Conservation (phyloP, 2,797 vertebrate species). For the Macroramphosus scolopax region DNA sequence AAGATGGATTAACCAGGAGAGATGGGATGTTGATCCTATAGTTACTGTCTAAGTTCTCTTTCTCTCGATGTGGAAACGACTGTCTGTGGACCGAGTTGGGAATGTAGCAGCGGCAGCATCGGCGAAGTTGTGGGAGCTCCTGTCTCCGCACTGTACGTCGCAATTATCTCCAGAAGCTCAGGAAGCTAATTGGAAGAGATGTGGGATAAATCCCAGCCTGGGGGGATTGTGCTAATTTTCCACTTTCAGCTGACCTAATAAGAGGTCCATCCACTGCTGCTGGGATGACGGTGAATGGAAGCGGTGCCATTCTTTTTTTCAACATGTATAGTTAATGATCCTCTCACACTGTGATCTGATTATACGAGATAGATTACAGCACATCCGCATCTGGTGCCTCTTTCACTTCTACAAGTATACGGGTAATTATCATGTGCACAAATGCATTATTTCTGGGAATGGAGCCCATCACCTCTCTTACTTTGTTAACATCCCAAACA, state of each 20-base stretch:
- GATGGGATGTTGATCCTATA: slow-evolving; percentile 65
- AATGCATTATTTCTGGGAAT: slow-evolving; percentile 66
- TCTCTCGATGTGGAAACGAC: slow-evolving; percentile 32
- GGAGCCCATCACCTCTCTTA: slow-evolving; percentile 55
- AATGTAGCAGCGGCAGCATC: slow-evolving; percentile 32
- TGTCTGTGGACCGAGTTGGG: slow-evolving; percentile 41
- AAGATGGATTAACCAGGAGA: slow-evolving; percentile 69
- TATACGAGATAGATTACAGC: slow-evolving; percentile 38
- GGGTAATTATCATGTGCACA: slow-evolving; percentile 43
- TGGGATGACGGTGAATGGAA: slow-evolving; percentile 33
- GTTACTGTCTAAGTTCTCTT: slow-evolving; percentile 42
- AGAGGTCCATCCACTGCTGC: slow-evolving; percentile 62
- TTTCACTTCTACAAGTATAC: slow-evolving; percentile 40
- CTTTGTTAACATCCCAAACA: slow-evolving; percentile 61
- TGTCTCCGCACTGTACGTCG: slow-evolving; percentile 60
- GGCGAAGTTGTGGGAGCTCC: slow-evolving; percentile 53
- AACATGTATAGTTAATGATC: slow-evolving; percentile 51
- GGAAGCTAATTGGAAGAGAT: slow-evolving; percentile 79
- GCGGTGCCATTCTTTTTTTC: slow-evolving; percentile 24
- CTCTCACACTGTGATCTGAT: slow-evolving; percentile 29
- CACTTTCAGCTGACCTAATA: slow-evolving; percentile 78
- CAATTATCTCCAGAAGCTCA: slow-evolving; percentile 74
- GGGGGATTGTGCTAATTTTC: slow-evolving; percentile 76
- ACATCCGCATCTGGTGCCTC: slow-evolving; percentile 32
- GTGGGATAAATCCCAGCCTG: slow-evolving; percentile 77